Conservation (phyloP, 2,797 vertebrate species). For the Parotocinclus haroldoi region DNA sequence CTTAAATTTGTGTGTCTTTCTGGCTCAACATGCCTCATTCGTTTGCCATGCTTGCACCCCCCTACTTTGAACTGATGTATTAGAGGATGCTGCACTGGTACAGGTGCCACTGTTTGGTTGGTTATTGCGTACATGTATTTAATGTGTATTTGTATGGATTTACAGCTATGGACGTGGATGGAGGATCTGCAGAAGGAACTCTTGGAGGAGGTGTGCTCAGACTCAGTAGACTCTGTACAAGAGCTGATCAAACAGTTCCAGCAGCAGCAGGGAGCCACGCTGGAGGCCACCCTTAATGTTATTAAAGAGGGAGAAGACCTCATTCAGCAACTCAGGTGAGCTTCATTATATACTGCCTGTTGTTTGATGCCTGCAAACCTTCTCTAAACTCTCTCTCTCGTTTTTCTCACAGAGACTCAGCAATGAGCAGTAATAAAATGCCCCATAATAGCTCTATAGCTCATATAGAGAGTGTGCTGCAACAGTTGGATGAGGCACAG, state of each 20-base stretch:
- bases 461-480: slow-evolving; percentile 95
- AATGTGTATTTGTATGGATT: slow-evolving; percentile 24
- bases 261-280: slow-evolving; percentile 93
- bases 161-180: slow-evolving; percentile 97
- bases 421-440: slow-evolving; percentile 97
- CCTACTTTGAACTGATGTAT: too few species aligned
- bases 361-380: not conserved
- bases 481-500: slow-evolving; percentile 97
- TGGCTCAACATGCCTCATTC: too few species aligned
- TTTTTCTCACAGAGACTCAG: slow-evolving; percentile 80
- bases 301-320: slow-evolving; percentile 98
- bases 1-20: too few species aligned
- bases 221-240: slow-evolving; percentile 94
- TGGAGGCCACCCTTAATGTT: slow-evolving; percentile 95
- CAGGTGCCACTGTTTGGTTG: too few species aligned
- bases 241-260: slow-evolving; percentile 97
- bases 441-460: slow-evolving; percentile 97
- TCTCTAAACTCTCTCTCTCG: not conserved
- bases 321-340: slow-evolving; percentile 95
- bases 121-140: not conserved
- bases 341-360: not conserved
- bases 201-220: slow-evolving; percentile 90
- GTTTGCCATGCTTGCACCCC: too few species aligned
- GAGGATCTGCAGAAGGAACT: slow-evolving; percentile 98
- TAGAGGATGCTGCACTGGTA: too few species aligned